Conservation (phyloP, 2,888 invertebrate genomes). For the Uloborus plumipes region DNA sequence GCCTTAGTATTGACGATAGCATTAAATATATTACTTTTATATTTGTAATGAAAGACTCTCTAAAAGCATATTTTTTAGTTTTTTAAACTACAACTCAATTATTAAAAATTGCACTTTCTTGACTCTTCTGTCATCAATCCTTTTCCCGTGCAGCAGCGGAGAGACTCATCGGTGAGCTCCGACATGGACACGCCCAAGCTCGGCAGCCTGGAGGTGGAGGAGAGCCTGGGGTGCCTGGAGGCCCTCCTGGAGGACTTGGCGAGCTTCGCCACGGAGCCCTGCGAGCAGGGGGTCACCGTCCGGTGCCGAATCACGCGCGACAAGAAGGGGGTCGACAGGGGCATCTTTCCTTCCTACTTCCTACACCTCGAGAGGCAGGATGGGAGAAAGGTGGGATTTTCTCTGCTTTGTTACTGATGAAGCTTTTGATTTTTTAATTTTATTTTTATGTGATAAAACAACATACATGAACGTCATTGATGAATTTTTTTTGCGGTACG, state of each 20-base stretch:
- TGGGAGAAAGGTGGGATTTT: slow-evolving; percentile 46
- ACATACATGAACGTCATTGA: no score
- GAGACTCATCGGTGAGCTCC: slow-evolving; percentile 42
- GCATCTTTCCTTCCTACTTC: slow-evolving; percentile 97
- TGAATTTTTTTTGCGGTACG: no score
- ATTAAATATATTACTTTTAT: no score
- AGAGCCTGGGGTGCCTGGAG: slow-evolving; percentile 57
- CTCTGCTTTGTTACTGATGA: not conserved
- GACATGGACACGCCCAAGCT: slow-evolving; percentile 43
- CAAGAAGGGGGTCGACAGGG: slow-evolving; percentile 97
- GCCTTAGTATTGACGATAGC: no score
- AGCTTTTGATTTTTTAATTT: no score
- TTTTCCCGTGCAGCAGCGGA: slow-evolving; percentile 19
- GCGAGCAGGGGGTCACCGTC: slow-evolving; percentile 75
- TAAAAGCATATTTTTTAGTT: no score
- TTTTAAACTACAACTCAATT: no score
- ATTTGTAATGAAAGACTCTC: no score
- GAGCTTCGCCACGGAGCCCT: slow-evolving; percentile 46
- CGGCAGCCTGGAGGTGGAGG: slow-evolving; percentile 51
- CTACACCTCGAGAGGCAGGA: slow-evolving; percentile 79
- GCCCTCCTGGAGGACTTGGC: slow-evolving; percentile 50
- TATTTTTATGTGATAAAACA: no score
- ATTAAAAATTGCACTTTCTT: no score
- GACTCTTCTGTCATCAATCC: no score
- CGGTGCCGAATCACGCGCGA: slow-evolving; percentile 98